Percentiles rank a stretch among this genome's conserved stretches.
Conservation (phyloP, 2,797 vertebrate species). For the Lates japonicus region DNA sequence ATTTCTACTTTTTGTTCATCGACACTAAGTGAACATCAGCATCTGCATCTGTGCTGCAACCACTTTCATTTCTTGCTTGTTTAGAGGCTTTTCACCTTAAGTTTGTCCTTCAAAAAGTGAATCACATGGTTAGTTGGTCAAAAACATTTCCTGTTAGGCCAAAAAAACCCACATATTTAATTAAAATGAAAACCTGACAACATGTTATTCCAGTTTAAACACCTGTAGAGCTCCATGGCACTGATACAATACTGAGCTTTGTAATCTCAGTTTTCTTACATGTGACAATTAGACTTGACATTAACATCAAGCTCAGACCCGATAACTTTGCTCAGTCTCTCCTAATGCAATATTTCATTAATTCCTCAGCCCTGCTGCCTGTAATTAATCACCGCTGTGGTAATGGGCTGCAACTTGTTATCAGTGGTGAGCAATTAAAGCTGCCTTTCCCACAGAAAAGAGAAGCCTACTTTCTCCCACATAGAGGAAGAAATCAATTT, state of each 20-base stretch:
- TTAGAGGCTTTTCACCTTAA: too few species aligned
- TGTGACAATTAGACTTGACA: conserved; percentile 20
- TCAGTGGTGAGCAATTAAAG: conserved; percentile 61
- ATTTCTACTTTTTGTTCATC: not conserved
- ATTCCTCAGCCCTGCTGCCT: conserved; percentile 42
- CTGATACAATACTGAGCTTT: not conserved
- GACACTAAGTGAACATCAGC: not conserved
- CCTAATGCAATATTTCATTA: conserved; percentile 64
- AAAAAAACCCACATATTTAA: not conserved
- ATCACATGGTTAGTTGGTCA: too few species aligned
- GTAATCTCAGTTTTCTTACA: conserved; percentile 4
- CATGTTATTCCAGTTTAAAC: not conserved
- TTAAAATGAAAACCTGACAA: not conserved
- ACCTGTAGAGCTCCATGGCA: not conserved
- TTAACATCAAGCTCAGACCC: conserved; percentile 6
- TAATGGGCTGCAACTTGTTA: conserved; percentile 66
- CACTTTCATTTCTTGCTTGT: too few species aligned
- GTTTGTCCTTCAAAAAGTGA: too few species aligned
- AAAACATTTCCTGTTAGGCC: not conserved
- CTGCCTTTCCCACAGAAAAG: conserved; percentile 51
- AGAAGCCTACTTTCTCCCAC: conserved; percentile 40
- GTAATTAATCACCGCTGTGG: conserved; percentile 73
- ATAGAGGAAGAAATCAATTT: conserved; percentile 57
- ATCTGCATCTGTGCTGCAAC: too few species aligned
- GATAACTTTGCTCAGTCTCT: conserved; percentile 31